phyloP scores from a whole-genome alignment of 2,113 vertebrate species.

The Callospermophilus lateralis region DNA sequence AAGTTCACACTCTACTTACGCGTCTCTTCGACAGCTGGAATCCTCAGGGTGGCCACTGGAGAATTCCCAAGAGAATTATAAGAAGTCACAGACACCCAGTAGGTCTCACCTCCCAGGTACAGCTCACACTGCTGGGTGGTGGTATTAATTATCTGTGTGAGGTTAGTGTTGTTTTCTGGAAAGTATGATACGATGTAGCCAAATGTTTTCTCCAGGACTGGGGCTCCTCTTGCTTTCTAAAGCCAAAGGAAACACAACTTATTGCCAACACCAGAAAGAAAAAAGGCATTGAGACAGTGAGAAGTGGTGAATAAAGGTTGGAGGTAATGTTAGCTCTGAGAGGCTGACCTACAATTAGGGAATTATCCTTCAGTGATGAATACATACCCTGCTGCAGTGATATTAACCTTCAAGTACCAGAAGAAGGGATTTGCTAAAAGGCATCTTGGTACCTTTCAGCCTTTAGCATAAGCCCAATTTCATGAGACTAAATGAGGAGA shows the following conservation, averaged over 20 bases:
- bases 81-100: slow-evolving; percentile 81
- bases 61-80: slow-evolving; percentile 86
- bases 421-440: not conserved
- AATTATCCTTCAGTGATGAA: not conserved
- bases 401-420: not conserved
- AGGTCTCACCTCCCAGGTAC: slow-evolving; percentile 74
- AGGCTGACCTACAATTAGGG: not conserved
- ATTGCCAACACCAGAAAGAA: not conserved
- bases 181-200: slow-evolving; percentile 86
- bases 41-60: slow-evolving; percentile 83
- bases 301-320: not conserved
- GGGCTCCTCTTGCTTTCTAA: slow-evolving; percentile 72
- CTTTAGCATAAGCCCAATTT: not conserved
- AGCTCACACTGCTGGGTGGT: slow-evolving; percentile 64
- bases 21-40: slow-evolving; percentile 85
- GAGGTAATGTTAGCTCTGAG: not conserved
- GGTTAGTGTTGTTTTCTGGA: slow-evolving; percentile 76
- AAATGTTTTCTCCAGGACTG: slow-evolving; percentile 63
- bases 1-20: not conserved
- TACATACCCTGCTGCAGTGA: not conserved
- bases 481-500: not conserved
- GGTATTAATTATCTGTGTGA: slow-evolving; percentile 51
- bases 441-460: not conserved
- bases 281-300: not conserved
- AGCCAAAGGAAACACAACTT: slow-evolving; percentile 50